Evolutionary conservation across 2,113 vertebrate genomes (phyloP), one percentile per base, ranked within the genome.

Genomic region (Brachyhypopomus occidentalis): DNA sequence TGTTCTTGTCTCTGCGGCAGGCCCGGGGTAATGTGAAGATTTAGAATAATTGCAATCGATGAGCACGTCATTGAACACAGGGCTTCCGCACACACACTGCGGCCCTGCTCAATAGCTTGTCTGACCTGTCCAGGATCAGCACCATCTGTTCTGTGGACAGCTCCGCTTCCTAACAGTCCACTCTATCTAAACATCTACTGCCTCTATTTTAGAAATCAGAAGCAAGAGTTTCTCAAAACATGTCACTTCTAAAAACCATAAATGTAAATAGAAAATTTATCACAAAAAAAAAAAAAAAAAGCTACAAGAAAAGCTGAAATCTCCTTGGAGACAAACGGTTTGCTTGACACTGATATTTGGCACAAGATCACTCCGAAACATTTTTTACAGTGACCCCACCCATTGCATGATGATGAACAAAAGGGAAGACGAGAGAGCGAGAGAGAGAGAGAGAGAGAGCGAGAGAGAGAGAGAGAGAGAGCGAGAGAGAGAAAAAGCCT

Each of bases 1-100:
- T 74, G 71, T 66, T 80, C 48, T 41, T 80, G 60, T 80, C 72
- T 63, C 52, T 78, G 48, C 79, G 58, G 66, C 81, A 83, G 52
- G 74, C 75, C 55, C 23, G 73, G 36, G 25, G 58, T 71, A 77
- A 82, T 80, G 73, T 58, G 62, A 70, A 81, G 81, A 82, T 83
- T 77, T 70, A 62, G 56, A 85, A 78, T 80, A 86, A 79, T 70
- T 86, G 80, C 52, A 82, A 86, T 82, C 83, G 56, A 83, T 84
- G 60, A 71, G 70, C 69, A 77, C 41, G 52, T 52, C 41, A 22
- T 52, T 79, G 71, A 82, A 73, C n/a, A 79, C 71, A 70, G 58
- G 69, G 27, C 78, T 56, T 77, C 25, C 25, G 69, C 60, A 83
- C 60, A 82, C 59, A 34, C 64, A 60, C 52, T 7, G 25, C 48